Base-by-base conservation (phyloP, 2,797 vertebrate species). In the Limosa lapponica region DNA sequence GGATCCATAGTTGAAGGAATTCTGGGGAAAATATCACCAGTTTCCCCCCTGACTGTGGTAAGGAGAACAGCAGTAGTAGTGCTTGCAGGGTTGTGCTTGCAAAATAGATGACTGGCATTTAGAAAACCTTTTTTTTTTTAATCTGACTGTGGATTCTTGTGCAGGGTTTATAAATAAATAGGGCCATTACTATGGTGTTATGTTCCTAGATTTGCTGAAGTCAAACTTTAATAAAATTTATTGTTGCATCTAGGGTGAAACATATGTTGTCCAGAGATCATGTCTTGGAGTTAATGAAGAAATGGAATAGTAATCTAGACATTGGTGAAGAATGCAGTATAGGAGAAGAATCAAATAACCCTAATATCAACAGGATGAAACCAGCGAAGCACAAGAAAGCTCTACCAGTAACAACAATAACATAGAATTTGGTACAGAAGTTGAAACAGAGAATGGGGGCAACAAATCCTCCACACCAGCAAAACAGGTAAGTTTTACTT, bases 211-310 rank as follows among this genome's bases (percentile, higher is more conserved):
- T 41, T 37, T 61, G 12, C 16, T 34, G 20, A 34, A 64, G 36
- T 39, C 19, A 64, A 61, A 72, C 8, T 49, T 57, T 32, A 67
- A 23, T 37, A 83, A 90, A 77, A 71, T 79, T 90, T 94, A 62
- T 96, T 93, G 39, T 48, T 79, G 18, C 20, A 46, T 48, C 32
- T 97, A 99, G 98, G 98, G 99, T 52, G 98, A 99, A 95, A 98
- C 95, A 24, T 92, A 90, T 85, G 96, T 93, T 85, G 93, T 98
- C 18, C 95, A 90, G n/a, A 98, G 98, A 57, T 98, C 96, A 34
- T 92, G 93, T 98, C 62, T 96, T 99, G 96, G 98, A 98, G 93
- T 97, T 99, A 98, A 99, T 99, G 98, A 98, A 97, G 67, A 96
- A 98, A 87, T 98, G 98, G 97, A 97, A 97, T 81, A 96, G 98